Evolutionary conservation across 2,888 invertebrate species (phyloP).

Genomic region (Drosophila algonquin): DNA sequence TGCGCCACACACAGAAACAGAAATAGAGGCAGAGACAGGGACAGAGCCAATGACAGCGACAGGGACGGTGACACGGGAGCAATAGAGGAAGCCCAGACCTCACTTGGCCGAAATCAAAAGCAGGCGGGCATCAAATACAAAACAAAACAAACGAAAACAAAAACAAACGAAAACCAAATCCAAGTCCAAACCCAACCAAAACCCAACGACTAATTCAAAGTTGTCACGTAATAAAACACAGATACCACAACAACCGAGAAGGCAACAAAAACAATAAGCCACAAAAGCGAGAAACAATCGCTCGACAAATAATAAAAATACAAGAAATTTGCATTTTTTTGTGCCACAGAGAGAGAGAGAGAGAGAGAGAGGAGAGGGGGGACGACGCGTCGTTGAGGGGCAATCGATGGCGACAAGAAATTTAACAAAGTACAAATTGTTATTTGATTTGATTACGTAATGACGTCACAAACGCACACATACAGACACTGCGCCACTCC

Average conservation of each 20-base stretch:
- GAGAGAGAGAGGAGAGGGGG: neutral
- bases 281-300: constrained; percentile 60
- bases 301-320: constrained; percentile 61
- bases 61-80: neutral
- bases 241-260: constrained; percentile 25
- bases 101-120: constrained; percentile 3
- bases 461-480: constrained; percentile 56
- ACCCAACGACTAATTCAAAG: constrained; percentile 64
- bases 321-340: constrained; percentile 67
- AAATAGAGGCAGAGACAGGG: neutral
- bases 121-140: constrained; percentile 30
- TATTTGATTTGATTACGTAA: constrained; percentile 75
- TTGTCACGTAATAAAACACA: constrained; percentile 76
- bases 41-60: too few species aligned
- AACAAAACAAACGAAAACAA: constrained; percentile 27
- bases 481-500: neutral
- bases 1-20: constrained; percentile 21
- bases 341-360: constrained; percentile 1
- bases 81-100: neutral
- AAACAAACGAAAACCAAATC: constrained; percentile 34
- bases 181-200: constrained; percentile 37
- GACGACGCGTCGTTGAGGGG: constrained; percentile 31
- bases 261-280: constrained; percentile 47
- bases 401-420: constrained; percentile 47
- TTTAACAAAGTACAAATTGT: constrained; percentile 71